Base-by-base conservation (phyloP, 2,113 vertebrate genomes). In the Vidua chalybeata region DNA sequence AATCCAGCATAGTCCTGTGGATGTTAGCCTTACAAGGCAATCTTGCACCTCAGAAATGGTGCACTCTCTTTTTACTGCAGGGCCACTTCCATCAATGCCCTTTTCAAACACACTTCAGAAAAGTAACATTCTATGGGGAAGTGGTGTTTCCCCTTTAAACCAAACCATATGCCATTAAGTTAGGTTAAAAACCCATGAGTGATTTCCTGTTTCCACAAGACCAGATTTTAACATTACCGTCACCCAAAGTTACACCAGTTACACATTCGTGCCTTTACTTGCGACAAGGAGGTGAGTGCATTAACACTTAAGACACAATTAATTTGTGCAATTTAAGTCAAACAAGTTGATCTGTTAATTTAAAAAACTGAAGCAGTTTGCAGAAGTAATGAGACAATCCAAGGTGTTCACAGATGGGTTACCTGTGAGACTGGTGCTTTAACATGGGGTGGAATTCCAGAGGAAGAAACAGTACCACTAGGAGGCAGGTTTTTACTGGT, bases 401-500 rank as follows among this genome's bases (percentile, higher is more conserved):
- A 97, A 98, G 97, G 97, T 95, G 97, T 97, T 98, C 97, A 98
- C 97, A 98, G 98, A 97, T 96, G 79, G 97, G 94, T 99, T 99
- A 99, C 99, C 99, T 99, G 99, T 98, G 99, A 99, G 98, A 98
- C 98, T 97, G 98, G 98, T 97, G 98, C 99, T 99, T 99, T 99
- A 98, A 99, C 99, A 98, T 99, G 99, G 96, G 99, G 99, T 94
- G 99, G 98, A 96, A 99, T 98, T 98, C 99, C 99, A 98, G 99
- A 99, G 97, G 99, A 98, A 97, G 98, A 96, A 97, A 99, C 98
- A 97, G 99, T 98, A 97, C 99, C 99, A 97, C 98, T 98, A 97
- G 99, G 99, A 98, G 99, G 99, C 98, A 99, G 98, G 98, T 99
- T 99, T 99, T 99, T 99, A 99, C 99, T 99, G 98, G 99, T 99